Base-by-base conservation (phyloP, 2,888 invertebrate genomes). In the Cerastis leucographa region DNA sequence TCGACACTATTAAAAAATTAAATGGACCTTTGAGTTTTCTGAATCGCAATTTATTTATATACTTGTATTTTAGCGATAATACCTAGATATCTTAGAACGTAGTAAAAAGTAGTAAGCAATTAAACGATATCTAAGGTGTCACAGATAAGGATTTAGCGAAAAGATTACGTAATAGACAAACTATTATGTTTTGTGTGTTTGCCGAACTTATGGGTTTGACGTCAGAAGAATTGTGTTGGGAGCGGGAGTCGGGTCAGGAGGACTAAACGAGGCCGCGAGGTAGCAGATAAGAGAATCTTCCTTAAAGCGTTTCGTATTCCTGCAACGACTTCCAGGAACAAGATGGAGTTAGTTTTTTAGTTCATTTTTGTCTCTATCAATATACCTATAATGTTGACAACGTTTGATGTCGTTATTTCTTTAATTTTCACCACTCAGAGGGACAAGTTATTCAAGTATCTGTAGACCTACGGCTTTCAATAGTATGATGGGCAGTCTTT, bases 91-190 rank as follows among this genome's bases (percentile, higher is more conserved):
- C 42, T 42, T n/a, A 46, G 29, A 62, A 67, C n/a, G 49, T 75
- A 80, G 68, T 75, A 80, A 75, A 72, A 79, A 75, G n/a, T 75
- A 49, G 62, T 61, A 46, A 61, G 29, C 54, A 56, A 74, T 80
- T 68, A 64, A 74, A 64, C 19, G 49, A 64, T 79, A 74, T 56
- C n/a, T 6, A 3, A 64, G 46, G 22, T 80, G 54, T 74, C 74
- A 67, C 22, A 68, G 75, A 79, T 56, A 79, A 80, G 35, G 74
- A 80, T 42, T 35, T n/a, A 17, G n/a, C 14, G 11, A 54, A 62
- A 80, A 49, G 8, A 59, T 79, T 80, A 75, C 56, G 81, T 79
- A 68, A 75, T 42, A 68, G 42, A 51, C 42, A 35, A 56, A 74
- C 74, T 68, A 68, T 35, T 67, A 62, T 80, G 42, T 54, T 35